These are phyloP conservation scores for Diaperis boleti DNA, from an alignment of 2,888 invertebrate genomes.

Conservation along the genomic window DNA sequence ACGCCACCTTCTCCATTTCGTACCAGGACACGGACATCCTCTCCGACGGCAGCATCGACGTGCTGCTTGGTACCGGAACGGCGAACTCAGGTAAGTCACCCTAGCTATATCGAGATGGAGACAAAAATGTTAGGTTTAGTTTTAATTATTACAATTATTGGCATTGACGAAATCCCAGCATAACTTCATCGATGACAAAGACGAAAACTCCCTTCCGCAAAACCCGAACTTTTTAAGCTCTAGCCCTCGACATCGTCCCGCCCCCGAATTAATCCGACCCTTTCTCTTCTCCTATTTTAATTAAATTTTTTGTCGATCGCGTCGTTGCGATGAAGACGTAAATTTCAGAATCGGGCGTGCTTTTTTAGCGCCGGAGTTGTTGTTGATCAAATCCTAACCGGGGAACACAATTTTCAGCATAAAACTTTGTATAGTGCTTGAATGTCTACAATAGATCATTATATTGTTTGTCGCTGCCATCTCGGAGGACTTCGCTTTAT, in stretches of 20 bases:
- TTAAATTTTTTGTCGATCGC: slow-evolving; percentile 14
- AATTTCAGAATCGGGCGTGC: background rate
- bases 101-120: too few relatives aligned
- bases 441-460: slow-evolving; percentile 37
- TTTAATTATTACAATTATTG: background rate
- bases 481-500: slow-evolving; percentile 24
- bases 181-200: too few relatives aligned
- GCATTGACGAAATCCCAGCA: too few relatives aligned
- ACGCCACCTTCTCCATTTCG: slow-evolving; percentile 77
- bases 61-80: slow-evolving; percentile 71
- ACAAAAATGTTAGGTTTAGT: too few relatives aligned
- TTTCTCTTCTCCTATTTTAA: slow-evolving; percentile 3
- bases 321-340: slow-evolving; percentile 5
- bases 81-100: slow-evolving; percentile 66
- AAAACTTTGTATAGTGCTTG: slow-evolving; percentile 29
- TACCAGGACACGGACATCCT: slow-evolving; percentile 82
- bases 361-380: slow-evolving; percentile 7
- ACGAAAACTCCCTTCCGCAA: slow-evolving; percentile 3
- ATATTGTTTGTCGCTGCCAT: slow-evolving; percentile 35
- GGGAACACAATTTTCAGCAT: slow-evolving; percentile 27
- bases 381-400: slow-evolving; percentile 21
- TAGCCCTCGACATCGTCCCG: slow-evolving; percentile 5
- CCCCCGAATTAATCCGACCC: slow-evolving; percentile 7
- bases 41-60: slow-evolving; percentile 71
- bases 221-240: slow-evolving; percentile 10